phyloP scores from a whole-genome alignment of 2,797 vertebrate genomes.

The Fratercula arctica region DNA sequence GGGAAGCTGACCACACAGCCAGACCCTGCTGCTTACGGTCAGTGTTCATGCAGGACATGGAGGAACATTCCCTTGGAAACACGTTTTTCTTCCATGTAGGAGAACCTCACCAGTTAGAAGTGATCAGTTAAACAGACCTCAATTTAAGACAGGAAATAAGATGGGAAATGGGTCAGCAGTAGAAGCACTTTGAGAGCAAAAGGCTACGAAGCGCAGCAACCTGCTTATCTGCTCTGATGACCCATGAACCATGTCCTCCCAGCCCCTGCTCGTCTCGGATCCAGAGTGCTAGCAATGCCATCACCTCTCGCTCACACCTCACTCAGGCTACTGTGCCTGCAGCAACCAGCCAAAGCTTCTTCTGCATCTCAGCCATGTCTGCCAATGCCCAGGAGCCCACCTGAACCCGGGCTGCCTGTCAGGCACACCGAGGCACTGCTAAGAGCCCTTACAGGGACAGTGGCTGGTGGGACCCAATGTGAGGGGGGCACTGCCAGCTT shows the following conservation, averaged over 20 bases:
- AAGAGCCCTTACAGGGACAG: background rate
- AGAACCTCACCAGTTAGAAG: background rate
- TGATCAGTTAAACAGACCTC: background rate
- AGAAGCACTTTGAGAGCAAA: background rate
- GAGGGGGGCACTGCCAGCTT: too few species aligned
- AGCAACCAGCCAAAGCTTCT: background rate
- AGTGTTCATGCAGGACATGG: background rate
- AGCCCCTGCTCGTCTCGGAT: fast-evolving
- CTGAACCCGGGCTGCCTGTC: fast-evolving
- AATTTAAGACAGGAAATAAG: background rate
- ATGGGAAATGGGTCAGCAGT: background rate
- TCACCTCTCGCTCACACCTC: background rate
- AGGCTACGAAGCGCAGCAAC: background rate
- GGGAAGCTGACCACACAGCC: too few species aligned
- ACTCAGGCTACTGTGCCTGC: background rate
- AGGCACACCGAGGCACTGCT: fast-evolving
- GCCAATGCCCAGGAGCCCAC: background rate
- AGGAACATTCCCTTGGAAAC: background rate
- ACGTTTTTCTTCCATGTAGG: fast-evolving
- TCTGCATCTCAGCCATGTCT: fast-evolving
- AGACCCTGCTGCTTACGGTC: fast-evolving
- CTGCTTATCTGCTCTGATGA: background rate
- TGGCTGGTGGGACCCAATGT: background rate
- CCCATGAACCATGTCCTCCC: background rate
- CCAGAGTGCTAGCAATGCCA: fast-evolving